These are phyloP conservation scores for Formica aserva DNA, from an alignment of 2,888 invertebrate species.

Conservation along the genomic window DNA sequence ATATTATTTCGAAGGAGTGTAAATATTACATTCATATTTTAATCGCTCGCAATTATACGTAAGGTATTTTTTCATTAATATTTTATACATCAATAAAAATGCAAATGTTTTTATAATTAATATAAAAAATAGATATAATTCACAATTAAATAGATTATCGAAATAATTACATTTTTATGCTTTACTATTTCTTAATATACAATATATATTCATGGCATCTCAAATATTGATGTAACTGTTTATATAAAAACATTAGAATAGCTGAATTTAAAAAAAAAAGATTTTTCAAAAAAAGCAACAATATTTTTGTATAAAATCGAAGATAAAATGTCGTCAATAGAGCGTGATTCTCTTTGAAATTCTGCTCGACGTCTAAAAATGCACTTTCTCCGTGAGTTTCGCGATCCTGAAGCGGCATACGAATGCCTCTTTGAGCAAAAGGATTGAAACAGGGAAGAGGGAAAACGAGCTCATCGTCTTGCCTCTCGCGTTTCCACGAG, in stretches of 20 bases:
- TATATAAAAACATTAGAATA: neutral
- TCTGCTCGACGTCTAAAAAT: neutral
- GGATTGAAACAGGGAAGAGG: neutral
- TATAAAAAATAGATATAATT: neutral
- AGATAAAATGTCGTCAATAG: neutral
- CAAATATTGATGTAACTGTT: neutral
- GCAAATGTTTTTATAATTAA: neutral
- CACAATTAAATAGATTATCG: neutral
- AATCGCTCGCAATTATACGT: constrained; percentile 1
- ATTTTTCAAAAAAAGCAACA: neutral
- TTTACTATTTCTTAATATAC: neutral
- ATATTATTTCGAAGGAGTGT: neutral
- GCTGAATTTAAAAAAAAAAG: neutral
- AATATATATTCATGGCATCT: neutral
- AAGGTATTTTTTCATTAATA: neutral
- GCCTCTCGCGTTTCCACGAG: constrained; percentile 6
- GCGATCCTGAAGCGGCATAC: neutral
- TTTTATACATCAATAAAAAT: neutral
- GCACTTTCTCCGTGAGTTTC: constrained; percentile 2
- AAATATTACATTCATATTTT: constrained; percentile 1
- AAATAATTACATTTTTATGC: constrained; percentile 10
- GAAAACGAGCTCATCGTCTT: constrained; percentile 15
- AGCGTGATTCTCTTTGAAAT: neutral
- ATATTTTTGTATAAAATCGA: neutral
- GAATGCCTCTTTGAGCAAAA: neutral